Base-by-base conservation (phyloP, 2,113 vertebrate genomes). In the Maccullochella peelii region DNA sequence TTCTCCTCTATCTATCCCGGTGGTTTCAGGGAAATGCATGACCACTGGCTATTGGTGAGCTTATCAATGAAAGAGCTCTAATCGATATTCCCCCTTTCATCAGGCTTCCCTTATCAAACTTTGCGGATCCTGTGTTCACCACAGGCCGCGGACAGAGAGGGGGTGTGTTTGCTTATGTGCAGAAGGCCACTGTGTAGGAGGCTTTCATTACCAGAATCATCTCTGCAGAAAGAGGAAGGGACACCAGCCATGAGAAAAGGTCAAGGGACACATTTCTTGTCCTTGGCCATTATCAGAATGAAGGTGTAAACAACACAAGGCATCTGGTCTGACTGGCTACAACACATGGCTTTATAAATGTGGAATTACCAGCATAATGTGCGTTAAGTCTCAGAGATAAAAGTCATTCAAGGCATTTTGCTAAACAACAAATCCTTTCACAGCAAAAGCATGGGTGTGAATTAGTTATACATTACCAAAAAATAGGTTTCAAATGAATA, bases 121-220 rank as follows among this genome's bases (percentile, higher is more conserved):
- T 52, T 21, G 47, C 52, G 8, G 57, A 10, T 61, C 33, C 21
- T 61, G 61, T 11, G 25, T 63, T 73, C 73, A 58, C 59, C 68
- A 57, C 71, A n/a, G 84, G 66, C 70, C 79, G 77, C 8, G 9
- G 88, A 69, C 30, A 23, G 25, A 49, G 58, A 27, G 83, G 75
- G 68, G 40, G 65, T 54, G 58, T 77, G 69, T 85, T 77, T 71
- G 66, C 79, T 79, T 77, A n/a, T 80, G 50, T 83, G 70, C 49
- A 59, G 80, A 81, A 86, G 73, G 88, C 58, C 73, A 55, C 80
- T 85, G 57, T 88, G 88, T 89, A 62, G 86, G 78, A 88, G 78
- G 84, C 42, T 89, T 87, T 85, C 62, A 59, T 89, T 86, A 79
- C n/a, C 38, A 73, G 58, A 87, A 77, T 79, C 33, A 44, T 83